phyloP scores from a whole-genome alignment of 2,113 vertebrate species.

The Pholis gunnellus region DNA sequence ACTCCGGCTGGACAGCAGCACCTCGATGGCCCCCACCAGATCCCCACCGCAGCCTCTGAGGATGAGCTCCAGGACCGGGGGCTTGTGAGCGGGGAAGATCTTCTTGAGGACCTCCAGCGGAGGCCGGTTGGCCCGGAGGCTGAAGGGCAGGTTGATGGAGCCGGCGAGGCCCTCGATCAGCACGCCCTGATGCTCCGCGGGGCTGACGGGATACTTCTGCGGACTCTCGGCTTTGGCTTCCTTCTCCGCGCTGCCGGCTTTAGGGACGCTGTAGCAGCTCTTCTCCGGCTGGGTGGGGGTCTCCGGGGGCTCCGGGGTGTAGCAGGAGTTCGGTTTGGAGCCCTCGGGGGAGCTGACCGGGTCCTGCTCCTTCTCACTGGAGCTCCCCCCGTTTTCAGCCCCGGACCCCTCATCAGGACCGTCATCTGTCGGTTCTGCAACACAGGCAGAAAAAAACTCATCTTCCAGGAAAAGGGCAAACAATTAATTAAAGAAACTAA shows the following conservation, averaged over 20 bases:
- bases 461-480: not conserved
- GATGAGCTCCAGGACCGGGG: slow-evolving; percentile 95
- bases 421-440: slow-evolving; percentile 89
- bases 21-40: slow-evolving; percentile 95
- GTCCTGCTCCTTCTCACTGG: slow-evolving; percentile 94
- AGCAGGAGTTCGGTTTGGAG: slow-evolving; percentile 88
- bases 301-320: slow-evolving; percentile 90
- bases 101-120: slow-evolving; percentile 96
- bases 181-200: slow-evolving; percentile 85
- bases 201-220: slow-evolving; percentile 84
- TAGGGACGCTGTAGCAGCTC: slow-evolving; percentile 83
- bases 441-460: not conserved
- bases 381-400: slow-evolving; percentile 86
- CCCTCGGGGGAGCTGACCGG: slow-evolving; percentile 91
- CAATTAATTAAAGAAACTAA: not conserved
- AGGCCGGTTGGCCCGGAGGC: slow-evolving; percentile 92
- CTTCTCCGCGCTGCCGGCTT: slow-evolving; percentile 79
- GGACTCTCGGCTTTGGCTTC: slow-evolving; percentile 87
- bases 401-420: slow-evolving; percentile 85
- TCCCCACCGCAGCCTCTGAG: slow-evolving; percentile 95
- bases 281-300: slow-evolving; percentile 88
- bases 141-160: slow-evolving; percentile 91
- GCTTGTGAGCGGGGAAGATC: slow-evolving; percentile 97
- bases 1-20: slow-evolving; percentile 93
- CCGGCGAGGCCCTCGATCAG: slow-evolving; percentile 93